Base-by-base conservation (phyloP, 2,797 vertebrate genomes). In the Zalophus californianus region DNA sequence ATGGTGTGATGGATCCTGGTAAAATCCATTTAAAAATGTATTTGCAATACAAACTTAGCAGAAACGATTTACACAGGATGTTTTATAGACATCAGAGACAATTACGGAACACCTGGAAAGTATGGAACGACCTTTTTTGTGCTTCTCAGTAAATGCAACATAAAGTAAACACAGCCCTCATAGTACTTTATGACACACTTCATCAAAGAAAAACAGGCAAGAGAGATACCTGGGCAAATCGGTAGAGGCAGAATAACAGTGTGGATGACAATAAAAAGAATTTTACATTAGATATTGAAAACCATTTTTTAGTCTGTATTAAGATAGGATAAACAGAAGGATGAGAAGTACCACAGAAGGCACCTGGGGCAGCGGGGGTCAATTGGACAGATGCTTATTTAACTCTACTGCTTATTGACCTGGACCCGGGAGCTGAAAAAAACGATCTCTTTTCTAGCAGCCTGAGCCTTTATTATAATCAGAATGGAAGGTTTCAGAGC, bases 81-180 rank as follows among this genome's bases (percentile, higher is more conserved):
- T 93, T 96, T 88, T 38, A 23, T 58, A 70, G 90, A 87, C 93
- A 92, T 95, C 84, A 91, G 90, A 96, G 92, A 84, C 82, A 73
- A 54, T 56, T 27, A 54, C 3, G 35, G 78, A 88, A 93, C 92
- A 93, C 79, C 93, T 96, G 93, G 35, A 60, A 91, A 89, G 79
- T 52, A 90, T 2, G 64, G 80, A 75, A 48, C 86, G 32, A 8
- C 60, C 56, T 83, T 60, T 88, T 93, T 20, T 68, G 64, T 95
- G 32, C 38, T 62, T 95, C 80, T 94, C 52, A 86, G n/a, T 82
- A 83, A 85, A 90, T 35, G 25, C 35, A 62, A 75, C 60, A 64
- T 66, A 96, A 89, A 97, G 94, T 86, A 95, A 98, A 97, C 93
- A 97, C 16, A 52, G 12, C 64, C 23, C 93, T 86, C 16, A 32